phyloP scores from a whole-genome alignment of 2,888 invertebrate species.

The Macrophya annulata region DNA sequence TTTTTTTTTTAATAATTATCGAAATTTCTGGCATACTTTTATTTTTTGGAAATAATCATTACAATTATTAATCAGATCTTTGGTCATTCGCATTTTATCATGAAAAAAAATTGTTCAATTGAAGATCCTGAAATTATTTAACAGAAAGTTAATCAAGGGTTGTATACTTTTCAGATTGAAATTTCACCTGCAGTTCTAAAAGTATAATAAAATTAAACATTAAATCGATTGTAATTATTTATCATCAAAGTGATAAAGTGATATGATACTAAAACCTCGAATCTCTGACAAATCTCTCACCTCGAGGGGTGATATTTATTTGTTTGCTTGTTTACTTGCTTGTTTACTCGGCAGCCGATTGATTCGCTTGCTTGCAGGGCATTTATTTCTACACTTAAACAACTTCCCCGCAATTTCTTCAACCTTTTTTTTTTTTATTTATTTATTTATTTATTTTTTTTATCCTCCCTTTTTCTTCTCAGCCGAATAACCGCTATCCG shows the following conservation, averaged over 20 bases:
- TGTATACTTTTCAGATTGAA: not conserved
- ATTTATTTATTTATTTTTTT: no score
- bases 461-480: not conserved
- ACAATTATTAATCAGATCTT: no score
- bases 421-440: not conserved
- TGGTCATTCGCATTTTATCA: not conserved
- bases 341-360: conserved; percentile 27
- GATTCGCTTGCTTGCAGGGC: not conserved
- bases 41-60: not conserved
- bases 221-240: not conserved
- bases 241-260: not conserved
- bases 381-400: conserved; percentile 42
- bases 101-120: not conserved
- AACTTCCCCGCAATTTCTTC: not conserved
- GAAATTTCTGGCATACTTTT: not conserved
- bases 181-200: not conserved
- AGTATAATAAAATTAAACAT: not conserved
- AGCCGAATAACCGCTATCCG: not conserved
- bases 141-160: not conserved
- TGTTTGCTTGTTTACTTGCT: conserved; percentile 33
- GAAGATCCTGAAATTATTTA: not conserved
- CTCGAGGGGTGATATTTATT: conserved; percentile 14
- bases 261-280: not conserved
- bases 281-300: conserved; percentile 15
- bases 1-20: not conserved